These are phyloP conservation scores for Accipiter virgatus DNA, from an alignment of 2,113 vertebrate species.

Conservation along the genomic window DNA sequence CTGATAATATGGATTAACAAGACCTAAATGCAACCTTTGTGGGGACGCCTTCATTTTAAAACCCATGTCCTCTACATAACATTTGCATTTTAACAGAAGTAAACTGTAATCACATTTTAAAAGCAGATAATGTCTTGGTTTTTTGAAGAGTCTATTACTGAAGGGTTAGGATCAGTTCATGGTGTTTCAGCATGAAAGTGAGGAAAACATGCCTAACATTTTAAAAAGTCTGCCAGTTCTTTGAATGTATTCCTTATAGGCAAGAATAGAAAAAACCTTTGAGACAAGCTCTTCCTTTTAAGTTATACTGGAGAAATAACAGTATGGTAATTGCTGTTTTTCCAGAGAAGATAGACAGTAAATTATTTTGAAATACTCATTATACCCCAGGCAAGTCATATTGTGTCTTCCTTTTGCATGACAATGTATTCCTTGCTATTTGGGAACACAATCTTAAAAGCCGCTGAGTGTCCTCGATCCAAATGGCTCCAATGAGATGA, in stretches of 20 bases:
- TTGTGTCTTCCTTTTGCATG: neutral
- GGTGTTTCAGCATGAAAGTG: neutral
- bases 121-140: neutral
- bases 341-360: neutral
- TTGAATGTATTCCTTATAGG: neutral
- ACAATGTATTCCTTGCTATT: neutral
- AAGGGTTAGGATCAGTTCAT: neutral
- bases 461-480: neutral
- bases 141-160: neutral
- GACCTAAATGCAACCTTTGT: neutral
- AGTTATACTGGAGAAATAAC: neutral
- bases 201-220: neutral
- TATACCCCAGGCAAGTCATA: constrained; percentile 18
- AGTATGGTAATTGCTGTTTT: constrained; percentile 42
- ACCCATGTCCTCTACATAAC: neutral
- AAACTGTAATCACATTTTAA: neutral
- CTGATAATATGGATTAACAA: neutral
- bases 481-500: neutral
- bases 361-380: constrained; percentile 44
- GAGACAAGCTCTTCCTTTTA: constrained; percentile 17
- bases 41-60: neutral
- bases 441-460: neutral
- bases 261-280: neutral
- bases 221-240: neutral
- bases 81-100: neutral